Percentiles rank a stretch among this genome's conserved stretches.
Conservation (phyloP, 2,797 vertebrate species). For the Eulemur coronatus region DNA sequence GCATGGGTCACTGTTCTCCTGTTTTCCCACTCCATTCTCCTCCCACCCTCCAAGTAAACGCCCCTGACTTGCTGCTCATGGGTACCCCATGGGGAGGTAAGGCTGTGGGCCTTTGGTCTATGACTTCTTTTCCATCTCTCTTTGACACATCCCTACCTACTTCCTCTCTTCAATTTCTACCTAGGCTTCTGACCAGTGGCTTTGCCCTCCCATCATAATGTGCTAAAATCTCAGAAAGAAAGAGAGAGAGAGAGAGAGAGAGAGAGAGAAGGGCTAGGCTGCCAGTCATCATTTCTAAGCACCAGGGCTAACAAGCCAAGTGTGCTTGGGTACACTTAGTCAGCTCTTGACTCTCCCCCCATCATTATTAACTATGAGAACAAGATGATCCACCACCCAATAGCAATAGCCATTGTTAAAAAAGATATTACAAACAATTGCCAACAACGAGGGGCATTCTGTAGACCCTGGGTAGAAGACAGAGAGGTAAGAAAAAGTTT, state of each 20-base stretch:
- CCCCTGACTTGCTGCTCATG: neutral
- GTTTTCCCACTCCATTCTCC: neutral
- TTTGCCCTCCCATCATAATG: neutral
- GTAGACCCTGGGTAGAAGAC: neutral
- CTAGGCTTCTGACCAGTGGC: neutral
- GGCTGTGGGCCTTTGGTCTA: rapidly evolving
- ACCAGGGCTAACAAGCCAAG: neutral
- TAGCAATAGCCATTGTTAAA: neutral
- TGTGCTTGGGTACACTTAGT: neutral
- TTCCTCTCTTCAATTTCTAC: neutral
- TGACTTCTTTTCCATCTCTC: neutral
- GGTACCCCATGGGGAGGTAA: neutral
- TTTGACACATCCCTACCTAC: neutral
- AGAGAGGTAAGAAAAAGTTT: neutral
- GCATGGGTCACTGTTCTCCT: neutral
- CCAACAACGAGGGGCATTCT: neutral
- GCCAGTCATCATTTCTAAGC: neutral
- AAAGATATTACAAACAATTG: neutral
- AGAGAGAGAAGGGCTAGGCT: neutral
- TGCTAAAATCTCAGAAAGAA: neutral
- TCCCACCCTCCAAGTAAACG: neutral
- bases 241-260: neutral
- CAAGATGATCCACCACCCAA: neutral
- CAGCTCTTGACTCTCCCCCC: neutral
- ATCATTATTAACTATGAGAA: neutral